A percentile compares a stretch with the other conserved stretches of the same genome.
phyloP scores from a whole-genome alignment of 2,113 vertebrate species.

The Takifugu bimaculatus region DNA sequence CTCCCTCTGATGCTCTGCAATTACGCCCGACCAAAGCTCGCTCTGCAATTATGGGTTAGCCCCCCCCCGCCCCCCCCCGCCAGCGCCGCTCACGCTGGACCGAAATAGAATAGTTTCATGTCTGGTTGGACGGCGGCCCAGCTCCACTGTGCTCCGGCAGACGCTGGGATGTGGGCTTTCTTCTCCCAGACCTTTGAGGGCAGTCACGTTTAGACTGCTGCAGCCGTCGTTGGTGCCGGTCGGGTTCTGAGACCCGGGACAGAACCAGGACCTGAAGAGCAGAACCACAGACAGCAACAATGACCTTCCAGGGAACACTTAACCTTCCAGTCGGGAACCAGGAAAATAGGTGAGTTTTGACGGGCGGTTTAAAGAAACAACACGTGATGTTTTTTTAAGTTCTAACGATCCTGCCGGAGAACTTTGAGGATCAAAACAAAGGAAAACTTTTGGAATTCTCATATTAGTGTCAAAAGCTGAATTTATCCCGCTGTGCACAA shows the following conservation, averaged over 20 bases:
- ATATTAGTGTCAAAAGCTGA: not conserved
- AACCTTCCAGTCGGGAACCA: conserved; percentile 27
- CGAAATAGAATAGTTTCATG: conserved; percentile 88
- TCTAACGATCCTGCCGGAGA: not conserved
- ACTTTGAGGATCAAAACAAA: not conserved
- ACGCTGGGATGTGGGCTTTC: conserved; percentile 78
- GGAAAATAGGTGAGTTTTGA: conserved; percentile 55
- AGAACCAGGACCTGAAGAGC: conserved; percentile 1
- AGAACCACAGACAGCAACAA: conserved; percentile 34
- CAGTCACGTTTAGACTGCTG: conserved; percentile 63
- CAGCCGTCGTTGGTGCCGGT: conserved; percentile 47
- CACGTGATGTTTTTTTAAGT: not conserved
- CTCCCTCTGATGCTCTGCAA: conserved; percentile 80
- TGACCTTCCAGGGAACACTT: conserved; percentile 53
- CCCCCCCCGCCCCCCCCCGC: conserved; percentile 22
- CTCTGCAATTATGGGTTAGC: conserved; percentile 76
- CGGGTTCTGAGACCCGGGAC: conserved; percentile 23
- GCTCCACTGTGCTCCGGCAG: conserved; percentile 78
- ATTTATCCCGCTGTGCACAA: too few species aligned
- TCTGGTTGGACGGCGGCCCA: conserved; percentile 85
- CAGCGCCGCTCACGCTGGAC: conserved; percentile 79
- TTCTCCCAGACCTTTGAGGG: conserved; percentile 70
- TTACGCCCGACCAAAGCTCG: conserved; percentile 79
- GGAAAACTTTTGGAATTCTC: not conserved
- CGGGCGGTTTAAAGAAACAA: not conserved